Evolutionary conservation across 2,888 invertebrate genomes (phyloP).

Genomic region (Acanthosepion pharaonis): DNA sequence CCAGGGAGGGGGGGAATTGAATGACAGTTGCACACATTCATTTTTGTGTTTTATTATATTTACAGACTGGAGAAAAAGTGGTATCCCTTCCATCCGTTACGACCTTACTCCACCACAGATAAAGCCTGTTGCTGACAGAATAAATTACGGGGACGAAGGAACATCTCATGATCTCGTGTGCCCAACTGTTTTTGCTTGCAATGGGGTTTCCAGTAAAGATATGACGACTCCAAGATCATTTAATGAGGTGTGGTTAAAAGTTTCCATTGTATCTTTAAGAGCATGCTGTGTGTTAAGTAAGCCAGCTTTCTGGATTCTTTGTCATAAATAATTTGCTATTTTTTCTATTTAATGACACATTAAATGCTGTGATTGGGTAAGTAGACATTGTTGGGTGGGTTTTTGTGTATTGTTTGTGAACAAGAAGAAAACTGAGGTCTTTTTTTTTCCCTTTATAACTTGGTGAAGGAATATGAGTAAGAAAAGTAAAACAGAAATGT

Average conservation of each 20-base stretch:
- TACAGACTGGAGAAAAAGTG: conserved; percentile 71
- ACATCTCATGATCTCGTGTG: conserved; percentile 70
- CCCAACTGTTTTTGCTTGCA: conserved; percentile 70
- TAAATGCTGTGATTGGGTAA: too few relatives aligned
- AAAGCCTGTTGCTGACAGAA: conserved; percentile 67
- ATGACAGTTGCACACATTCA: neutral
- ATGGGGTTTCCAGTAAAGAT: conserved; percentile 72
- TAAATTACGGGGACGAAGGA: conserved; percentile 73
- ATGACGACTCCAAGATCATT: conserved; percentile 68
- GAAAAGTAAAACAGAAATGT: too few relatives aligned
- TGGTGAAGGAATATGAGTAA: too few relatives aligned
- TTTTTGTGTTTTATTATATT: neutral
- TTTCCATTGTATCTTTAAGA: neutral
- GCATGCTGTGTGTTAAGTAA: neutral
- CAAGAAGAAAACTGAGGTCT: too few relatives aligned
- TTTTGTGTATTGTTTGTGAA: too few relatives aligned
- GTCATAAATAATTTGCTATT: too few relatives aligned
- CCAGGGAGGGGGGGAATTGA: neutral
- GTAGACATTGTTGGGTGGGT: too few relatives aligned
- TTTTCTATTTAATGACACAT: too few relatives aligned
- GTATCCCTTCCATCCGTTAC: conserved; percentile 72
- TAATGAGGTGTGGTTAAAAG: conserved; percentile 67
- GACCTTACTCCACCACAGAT: conserved; percentile 71
- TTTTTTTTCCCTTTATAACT: too few relatives aligned
- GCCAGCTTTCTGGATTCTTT: too few relatives aligned